phyloP scores from a whole-genome alignment of 92 coral and sea anemone genomes.

The Epizoanthus scotinus region DNA sequence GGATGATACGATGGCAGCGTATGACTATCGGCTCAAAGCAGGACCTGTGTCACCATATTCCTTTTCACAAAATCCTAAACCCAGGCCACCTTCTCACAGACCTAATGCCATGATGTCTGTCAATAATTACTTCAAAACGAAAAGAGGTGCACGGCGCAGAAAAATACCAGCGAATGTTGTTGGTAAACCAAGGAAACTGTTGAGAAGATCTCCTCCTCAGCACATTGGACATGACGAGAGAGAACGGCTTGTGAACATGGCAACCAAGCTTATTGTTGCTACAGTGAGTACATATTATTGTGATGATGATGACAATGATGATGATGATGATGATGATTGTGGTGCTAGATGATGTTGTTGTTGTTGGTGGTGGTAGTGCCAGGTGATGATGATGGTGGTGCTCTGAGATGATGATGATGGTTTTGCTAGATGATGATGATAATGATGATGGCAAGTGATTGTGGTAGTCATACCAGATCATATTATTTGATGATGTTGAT shows the following conservation, averaged over 20 bases:
- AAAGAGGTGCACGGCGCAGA: slow-evolving; percentile 78
- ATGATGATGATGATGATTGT: neutral
- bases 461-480: too few species aligned
- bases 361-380: too few species aligned
- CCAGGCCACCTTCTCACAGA: slow-evolving; percentile 74
- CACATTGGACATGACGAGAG: slow-evolving; percentile 83
- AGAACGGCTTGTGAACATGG: slow-evolving; percentile 92
- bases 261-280: slow-evolving; percentile 94
- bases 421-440: too few species aligned
- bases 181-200: slow-evolving; percentile 77
- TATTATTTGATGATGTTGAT: too few species aligned
- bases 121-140: slow-evolving; percentile 88
- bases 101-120: slow-evolving; percentile 88
- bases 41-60: slow-evolving; percentile 93
- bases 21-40: slow-evolving; percentile 79
- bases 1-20: slow-evolving; percentile 87
- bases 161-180: slow-evolving; percentile 84
- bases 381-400: too few species aligned
- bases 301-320: neutral
- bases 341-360: too few species aligned
- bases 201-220: slow-evolving; percentile 92
- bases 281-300: slow-evolving; percentile 66
- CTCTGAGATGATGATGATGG: too few species aligned
- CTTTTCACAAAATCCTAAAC: slow-evolving; percentile 60
- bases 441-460: too few species aligned